Percentiles rank a stretch among this genome's conserved stretches.
phyloP scores from a whole-genome alignment of 1,140 invertebrate species.

The Drosophila subpulchrella region DNA sequence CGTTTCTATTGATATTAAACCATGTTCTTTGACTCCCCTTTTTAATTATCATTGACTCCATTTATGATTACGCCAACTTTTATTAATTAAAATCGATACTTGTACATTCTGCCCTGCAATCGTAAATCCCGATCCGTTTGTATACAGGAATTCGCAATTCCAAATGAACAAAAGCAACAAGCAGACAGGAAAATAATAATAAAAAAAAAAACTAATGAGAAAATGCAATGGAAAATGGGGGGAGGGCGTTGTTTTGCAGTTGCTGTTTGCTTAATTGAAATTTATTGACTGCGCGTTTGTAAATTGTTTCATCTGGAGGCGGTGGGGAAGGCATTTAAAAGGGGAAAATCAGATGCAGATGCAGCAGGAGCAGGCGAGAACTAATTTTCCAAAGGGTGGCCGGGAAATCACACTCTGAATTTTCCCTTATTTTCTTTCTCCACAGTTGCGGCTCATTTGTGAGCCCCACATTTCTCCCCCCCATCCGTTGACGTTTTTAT shows the following conservation, averaged over 20 bases:
- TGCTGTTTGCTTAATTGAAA: constrained; percentile 68
- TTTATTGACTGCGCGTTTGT: constrained; percentile 69
- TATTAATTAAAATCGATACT: constrained; percentile 31
- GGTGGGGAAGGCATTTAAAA: not conserved
- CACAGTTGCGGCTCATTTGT: constrained; percentile 14
- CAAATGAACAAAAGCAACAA: constrained; percentile 28
- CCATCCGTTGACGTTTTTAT: constrained; percentile 6
- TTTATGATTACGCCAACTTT: constrained; percentile 15
- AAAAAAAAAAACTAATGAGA: constrained; percentile 18
- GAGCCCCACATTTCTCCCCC: not conserved
- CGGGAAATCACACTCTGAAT: constrained; percentile 7
- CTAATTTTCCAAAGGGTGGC: constrained; percentile 17
- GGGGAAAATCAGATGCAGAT: constrained; percentile 7
- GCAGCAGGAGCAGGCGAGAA: not conserved
- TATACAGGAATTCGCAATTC: constrained; percentile 21
- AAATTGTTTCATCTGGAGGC: constrained; percentile 27
- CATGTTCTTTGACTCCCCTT: not conserved
- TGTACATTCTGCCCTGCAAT: constrained; percentile 14
- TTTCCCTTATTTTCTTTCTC: not conserved
- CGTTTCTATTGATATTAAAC: not conserved
- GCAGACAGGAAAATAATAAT: constrained; percentile 19
- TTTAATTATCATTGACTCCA: constrained; percentile 5
- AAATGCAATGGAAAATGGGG: constrained; percentile 23
- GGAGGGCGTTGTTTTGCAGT: constrained; percentile 27
- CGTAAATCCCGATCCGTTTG: constrained; percentile 24